These are phyloP conservation scores for Sclerodermus sp. DNA, from an alignment of 2,888 invertebrate species.

Conservation along the genomic window DNA sequence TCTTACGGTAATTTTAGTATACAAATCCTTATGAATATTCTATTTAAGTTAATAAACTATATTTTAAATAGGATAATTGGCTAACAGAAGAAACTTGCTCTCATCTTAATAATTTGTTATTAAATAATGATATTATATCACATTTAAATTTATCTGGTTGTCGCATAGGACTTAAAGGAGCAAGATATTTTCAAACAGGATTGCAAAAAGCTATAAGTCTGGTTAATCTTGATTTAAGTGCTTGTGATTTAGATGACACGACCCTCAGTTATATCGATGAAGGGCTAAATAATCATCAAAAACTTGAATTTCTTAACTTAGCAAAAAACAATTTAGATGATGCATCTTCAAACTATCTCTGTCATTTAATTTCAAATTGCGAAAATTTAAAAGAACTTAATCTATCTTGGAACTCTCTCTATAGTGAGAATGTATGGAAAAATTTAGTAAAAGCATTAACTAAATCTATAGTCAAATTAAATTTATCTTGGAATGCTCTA, in stretches of 20 bases:
- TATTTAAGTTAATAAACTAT: conserved; percentile 1
- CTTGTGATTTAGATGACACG: conserved; percentile 57
- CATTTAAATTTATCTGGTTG: conserved; percentile 55
- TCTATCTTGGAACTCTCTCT: conserved; percentile 62
- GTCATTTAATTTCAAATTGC: conserved; percentile 54
- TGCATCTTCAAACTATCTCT: conserved; percentile 50
- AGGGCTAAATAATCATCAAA: conserved; percentile 46
- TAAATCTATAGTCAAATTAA: conserved; percentile 45
- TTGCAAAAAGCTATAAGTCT: conserved; percentile 47
- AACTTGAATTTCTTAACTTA: conserved; percentile 56
- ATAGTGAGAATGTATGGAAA: conserved; percentile 50
- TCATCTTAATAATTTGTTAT: conserved; percentile 52
- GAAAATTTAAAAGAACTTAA: conserved; percentile 57
- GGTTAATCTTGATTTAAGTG: conserved; percentile 54
- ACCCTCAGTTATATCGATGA: conserved; percentile 51
- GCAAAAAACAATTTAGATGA: conserved; percentile 61
- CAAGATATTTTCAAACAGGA: conserved; percentile 48
- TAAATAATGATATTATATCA: conserved; percentile 47
- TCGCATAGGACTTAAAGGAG: conserved; percentile 56
- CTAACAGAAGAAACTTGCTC: conserved; percentile 50
- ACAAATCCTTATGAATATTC: not conserved
- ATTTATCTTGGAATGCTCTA: conserved; percentile 61
- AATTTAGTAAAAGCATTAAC: conserved; percentile 54
- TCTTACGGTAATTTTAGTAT: conserved; percentile 33
- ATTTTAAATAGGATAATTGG: conserved; percentile 53